Evolutionary conservation across 2,888 invertebrate species (phyloP).

Genomic region (Phyllotreta cruciferae): DNA sequence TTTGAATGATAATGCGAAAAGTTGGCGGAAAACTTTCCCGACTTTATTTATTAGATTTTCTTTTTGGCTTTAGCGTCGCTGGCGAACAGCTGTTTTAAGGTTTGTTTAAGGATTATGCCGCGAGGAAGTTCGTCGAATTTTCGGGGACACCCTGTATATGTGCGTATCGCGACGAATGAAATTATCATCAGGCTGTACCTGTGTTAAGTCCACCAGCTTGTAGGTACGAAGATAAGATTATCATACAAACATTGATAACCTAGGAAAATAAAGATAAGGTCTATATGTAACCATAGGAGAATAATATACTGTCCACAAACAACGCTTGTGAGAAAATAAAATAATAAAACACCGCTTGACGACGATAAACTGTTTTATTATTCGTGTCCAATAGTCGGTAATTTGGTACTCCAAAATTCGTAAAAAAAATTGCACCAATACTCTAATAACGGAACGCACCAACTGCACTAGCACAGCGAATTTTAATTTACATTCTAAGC

Average conservation of each 20-base stretch:
- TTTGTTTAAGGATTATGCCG: slow-evolving; percentile 33
- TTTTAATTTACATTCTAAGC: too few species aligned
- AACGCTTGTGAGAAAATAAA: slow-evolving; percentile 25
- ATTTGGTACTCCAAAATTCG: too few species aligned
- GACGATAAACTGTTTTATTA: not conserved
- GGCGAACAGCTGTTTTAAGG: slow-evolving; percentile 42
- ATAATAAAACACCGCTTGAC: slow-evolving; percentile 22
- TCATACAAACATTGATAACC: slow-evolving; percentile 49
- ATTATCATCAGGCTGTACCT: slow-evolving; percentile 40
- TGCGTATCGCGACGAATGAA: slow-evolving; percentile 15
- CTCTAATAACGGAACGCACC: too few species aligned
- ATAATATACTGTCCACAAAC: slow-evolving; percentile 32
- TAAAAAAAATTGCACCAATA: too few species aligned
- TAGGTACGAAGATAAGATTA: slow-evolving; percentile 41
- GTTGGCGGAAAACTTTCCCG: slow-evolving; percentile 42
- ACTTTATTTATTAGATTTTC: slow-evolving; percentile 45
- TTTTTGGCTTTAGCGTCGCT: slow-evolving; percentile 38
- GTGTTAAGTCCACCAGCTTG: slow-evolving; percentile 41
- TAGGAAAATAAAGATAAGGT: slow-evolving; percentile 49
- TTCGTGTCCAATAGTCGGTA: too few species aligned
- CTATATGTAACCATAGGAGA: slow-evolving; percentile 46
- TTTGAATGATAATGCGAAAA: slow-evolving; percentile 54
- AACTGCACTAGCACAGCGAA: too few species aligned
- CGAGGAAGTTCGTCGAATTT: not conserved
- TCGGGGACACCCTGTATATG: slow-evolving; percentile 20